phyloP scores from a whole-genome alignment of 2,113 vertebrate species.

The Forbesichthys papilliferus region DNA sequence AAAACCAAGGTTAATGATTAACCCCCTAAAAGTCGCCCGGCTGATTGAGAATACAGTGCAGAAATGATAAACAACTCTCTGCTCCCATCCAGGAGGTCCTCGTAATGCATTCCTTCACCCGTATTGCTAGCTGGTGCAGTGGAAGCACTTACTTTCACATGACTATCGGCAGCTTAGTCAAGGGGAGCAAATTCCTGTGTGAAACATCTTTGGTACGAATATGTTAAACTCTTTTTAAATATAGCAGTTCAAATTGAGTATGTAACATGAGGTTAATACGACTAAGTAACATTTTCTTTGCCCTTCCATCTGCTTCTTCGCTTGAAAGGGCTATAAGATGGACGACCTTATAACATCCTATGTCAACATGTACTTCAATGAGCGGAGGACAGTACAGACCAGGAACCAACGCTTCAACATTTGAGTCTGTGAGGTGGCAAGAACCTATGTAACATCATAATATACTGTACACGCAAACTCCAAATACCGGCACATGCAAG shows the following conservation, averaged over 20 bases:
- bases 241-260: neutral
- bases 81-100: constrained; percentile 81
- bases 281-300: neutral
- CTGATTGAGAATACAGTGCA: neutral
- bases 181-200: constrained; percentile 88
- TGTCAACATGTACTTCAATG: constrained; percentile 78
- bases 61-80: neutral
- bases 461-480: constrained; percentile 3
- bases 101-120: constrained; percentile 85
- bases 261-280: neutral
- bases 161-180: constrained; percentile 87
- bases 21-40: neutral
- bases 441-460: neutral
- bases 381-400: constrained; percentile 69
- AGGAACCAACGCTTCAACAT: constrained; percentile 59
- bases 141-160: constrained; percentile 98
- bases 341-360: constrained; percentile 96
- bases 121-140: constrained; percentile 95
- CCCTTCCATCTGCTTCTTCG: constrained; percentile 18
- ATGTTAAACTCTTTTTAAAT: neutral
- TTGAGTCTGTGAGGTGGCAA: constrained; percentile 27
- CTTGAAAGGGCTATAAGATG: constrained; percentile 94
- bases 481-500: neutral
- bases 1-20: constrained; percentile 86
- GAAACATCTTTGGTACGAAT: constrained; percentile 94